Conservation (phyloP, 2,888 invertebrate genomes). For the Rhamnusium bicolor region DNA sequence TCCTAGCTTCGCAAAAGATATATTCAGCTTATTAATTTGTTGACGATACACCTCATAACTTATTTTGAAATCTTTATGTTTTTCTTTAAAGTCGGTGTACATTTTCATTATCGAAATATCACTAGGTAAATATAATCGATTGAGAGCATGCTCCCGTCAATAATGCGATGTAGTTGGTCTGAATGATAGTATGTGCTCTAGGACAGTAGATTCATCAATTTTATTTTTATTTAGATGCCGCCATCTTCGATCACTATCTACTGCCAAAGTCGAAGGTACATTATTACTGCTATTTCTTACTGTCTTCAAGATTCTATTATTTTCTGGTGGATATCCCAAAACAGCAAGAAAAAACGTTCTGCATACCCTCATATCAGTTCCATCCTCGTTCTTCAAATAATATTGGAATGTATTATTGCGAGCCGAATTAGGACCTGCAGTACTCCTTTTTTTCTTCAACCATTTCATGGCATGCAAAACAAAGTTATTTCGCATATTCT, state of each 20-base stretch:
- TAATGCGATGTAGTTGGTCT: background rate
- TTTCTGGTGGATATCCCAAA: no score
- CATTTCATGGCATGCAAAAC: background rate
- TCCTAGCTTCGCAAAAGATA: no score
- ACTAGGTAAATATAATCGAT: no score
- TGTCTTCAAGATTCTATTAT: background rate
- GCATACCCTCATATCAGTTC: no score
- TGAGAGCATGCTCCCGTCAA: no score
- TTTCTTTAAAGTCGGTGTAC: no score
- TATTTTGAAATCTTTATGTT: no score
- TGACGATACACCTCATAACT: no score
- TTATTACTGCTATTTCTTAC: constrained; percentile 1
- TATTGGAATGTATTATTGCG: background rate
- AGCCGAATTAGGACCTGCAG: constrained; percentile 1
- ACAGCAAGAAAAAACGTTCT: no score
- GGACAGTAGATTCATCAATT: background rate
- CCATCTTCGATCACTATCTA: constrained; percentile 2
- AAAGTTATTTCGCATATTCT: background rate
- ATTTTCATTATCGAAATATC: no score
- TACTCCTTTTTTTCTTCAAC: constrained; percentile 2
- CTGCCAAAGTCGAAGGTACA: constrained; percentile 1
- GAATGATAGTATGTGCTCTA: constrained; percentile 3
- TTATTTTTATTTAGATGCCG: background rate
- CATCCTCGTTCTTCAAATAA: constrained; percentile 4
- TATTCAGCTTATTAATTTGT: no score